These are phyloP conservation scores for Microtus richardsoni DNA, from an alignment of 2,113 vertebrate genomes.

Conservation along the genomic window DNA sequence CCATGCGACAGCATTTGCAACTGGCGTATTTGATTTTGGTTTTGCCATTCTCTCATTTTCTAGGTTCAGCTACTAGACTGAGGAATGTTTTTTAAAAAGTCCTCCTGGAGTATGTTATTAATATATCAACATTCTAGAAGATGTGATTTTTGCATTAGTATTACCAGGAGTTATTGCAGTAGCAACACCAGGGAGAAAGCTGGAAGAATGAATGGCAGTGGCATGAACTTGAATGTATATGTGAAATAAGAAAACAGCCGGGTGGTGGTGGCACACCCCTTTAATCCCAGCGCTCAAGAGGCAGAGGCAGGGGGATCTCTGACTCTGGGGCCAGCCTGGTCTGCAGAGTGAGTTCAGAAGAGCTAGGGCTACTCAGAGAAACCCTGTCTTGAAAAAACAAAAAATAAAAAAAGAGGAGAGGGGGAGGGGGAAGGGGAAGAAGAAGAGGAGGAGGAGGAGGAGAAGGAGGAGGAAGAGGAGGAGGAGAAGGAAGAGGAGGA, in stretches of 20 bases:
- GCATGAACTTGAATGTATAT: not conserved
- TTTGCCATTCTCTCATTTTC: not conserved
- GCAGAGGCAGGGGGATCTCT: not conserved
- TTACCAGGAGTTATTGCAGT: not conserved
- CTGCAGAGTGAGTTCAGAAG: not conserved
- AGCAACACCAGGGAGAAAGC: not conserved
- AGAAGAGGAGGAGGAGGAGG: too few species aligned
- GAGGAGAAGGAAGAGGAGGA: not conserved
- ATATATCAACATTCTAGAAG: not conserved
- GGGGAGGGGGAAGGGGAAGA: accelerated
- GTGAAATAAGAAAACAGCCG: not conserved
- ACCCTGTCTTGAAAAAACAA: not conserved
- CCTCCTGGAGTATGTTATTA: not conserved
- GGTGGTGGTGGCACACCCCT: not conserved
- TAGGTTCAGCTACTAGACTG: not conserved
- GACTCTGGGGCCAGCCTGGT: not conserved
- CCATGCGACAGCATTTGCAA: not conserved
- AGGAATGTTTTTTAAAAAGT: not conserved
- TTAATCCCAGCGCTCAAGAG: not conserved
- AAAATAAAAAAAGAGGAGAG: too few species aligned
- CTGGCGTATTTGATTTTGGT: not conserved
- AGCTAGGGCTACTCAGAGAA: not conserved
- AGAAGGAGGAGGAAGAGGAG: not conserved
- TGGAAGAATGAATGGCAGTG: not conserved
- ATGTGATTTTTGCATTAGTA: not conserved